Evolutionary conservation across 2,113 vertebrate species (phyloP), one percentile per base, ranked within the genome.

Genomic region (Capra hircus): DNA sequence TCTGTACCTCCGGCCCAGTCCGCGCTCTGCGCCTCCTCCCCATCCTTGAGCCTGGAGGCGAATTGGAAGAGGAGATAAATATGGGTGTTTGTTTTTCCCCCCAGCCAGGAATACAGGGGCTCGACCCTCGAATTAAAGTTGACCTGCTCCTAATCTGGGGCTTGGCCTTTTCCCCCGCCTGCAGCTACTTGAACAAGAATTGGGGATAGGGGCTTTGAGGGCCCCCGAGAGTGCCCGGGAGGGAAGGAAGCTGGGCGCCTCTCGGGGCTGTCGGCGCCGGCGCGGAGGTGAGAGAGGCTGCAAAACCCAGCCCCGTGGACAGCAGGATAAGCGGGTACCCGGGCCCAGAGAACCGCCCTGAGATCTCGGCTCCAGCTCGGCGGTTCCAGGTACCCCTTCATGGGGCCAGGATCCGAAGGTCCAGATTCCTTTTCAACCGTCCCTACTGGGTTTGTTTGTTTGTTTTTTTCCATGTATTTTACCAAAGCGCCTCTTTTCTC

Each of bases 111-210:
- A 97, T 98, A 98, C 95, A 27, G 97, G 96, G 98, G 45, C 98
- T 98, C 98, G 98, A 98, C 98, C 98, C 97, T 97, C 87, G 93
- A 98, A 98, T 98, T 98, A 98, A 97, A 97, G 95, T 91, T 98
- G 98, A 98, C 98, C 98, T 98, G 89, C 96, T 89, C 97, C 98
- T 97, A 97, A 98, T 98, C 98, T 98, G 89, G 97, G 97, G 97
- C 98, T 98, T 98, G 98, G 97, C 98, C 97, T 97, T 97, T 91
- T 77, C 94, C 91, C 97, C 80, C 40, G 94, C 97, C 96, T 97
- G 95, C 95, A 98, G 97, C 96, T 98, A 97, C 97, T 97, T 91
- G 95, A 87, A 84, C 97, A 77, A 94, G 97, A 95, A 96, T 91
- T 95, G 97, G 97, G 96, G 97, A 96, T 10, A 87, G 88, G 97